These are phyloP conservation scores for cattle (Bos taurus) DNA, from an alignment of 2,113 vertebrate genomes.

Conservation along the genomic window ARS-UCD2.0 NC_037349.1:39385501-39386000, in stretches of 20 bases:
- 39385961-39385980: background rate
- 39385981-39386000: background rate
- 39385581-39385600: background rate
- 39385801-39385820: background rate
- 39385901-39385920: background rate
- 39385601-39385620: background rate
- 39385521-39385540: rapidly evolving
- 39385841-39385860: background rate
- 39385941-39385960: background rate
- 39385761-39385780: background rate
- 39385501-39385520: background rate
- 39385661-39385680: background rate
- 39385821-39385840: background rate
- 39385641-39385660: background rate
- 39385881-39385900: background rate
- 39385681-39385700: background rate
- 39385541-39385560: background rate
- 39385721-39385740: background rate
- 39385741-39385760: background rate
- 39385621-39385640: background rate
- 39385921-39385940: background rate
- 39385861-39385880: background rate
- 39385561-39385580: background rate
- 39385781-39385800: background rate
- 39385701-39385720: background rate